These are phyloP conservation scores for Listronotus bonariensis DNA, from an alignment of 1,140 invertebrate species.

Conservation along the genomic window DNA sequence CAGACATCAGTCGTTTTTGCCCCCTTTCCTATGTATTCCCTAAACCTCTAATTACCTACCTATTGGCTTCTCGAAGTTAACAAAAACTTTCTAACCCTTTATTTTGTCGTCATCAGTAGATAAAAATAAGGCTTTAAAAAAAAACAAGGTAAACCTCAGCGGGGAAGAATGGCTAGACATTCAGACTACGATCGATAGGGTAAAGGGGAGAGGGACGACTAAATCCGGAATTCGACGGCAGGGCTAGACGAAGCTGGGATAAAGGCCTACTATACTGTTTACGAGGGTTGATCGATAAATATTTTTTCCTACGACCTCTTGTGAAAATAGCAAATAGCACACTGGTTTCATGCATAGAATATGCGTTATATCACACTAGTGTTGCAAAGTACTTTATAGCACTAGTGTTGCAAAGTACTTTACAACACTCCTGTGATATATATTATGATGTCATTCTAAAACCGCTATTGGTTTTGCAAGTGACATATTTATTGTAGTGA, in stretches of 20 bases:
- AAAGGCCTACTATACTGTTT: slow-evolving; percentile 7
- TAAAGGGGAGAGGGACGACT: slow-evolving; percentile 10
- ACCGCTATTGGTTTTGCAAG: too few relatives aligned
- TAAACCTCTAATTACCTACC: slow-evolving; percentile 1
- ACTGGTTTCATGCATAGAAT: too few relatives aligned
- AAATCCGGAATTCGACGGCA: slow-evolving; percentile 27
- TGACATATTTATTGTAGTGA: too few relatives aligned
- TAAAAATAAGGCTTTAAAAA: slow-evolving; percentile 16
- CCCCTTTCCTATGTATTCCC: neutral
- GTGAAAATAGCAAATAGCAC: too few relatives aligned
- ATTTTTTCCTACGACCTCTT: too few relatives aligned
- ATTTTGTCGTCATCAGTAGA: slow-evolving; percentile 14
- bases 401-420: too few relatives aligned
- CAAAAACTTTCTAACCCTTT: slow-evolving; percentile 3
- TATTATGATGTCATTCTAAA: too few relatives aligned
- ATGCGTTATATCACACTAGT: too few relatives aligned
- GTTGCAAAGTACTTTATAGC: too few relatives aligned
- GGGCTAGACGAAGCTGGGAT: slow-evolving; percentile 29
- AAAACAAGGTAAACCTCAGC: slow-evolving; percentile 11
- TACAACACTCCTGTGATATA: too few relatives aligned
- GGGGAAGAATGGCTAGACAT: slow-evolving; percentile 27
- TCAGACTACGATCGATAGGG: slow-evolving; percentile 24
- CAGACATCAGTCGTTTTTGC: slow-evolving; percentile 3
- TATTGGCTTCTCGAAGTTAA: neutral
- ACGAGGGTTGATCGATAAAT: neutral